These are phyloP conservation scores for Pseudococcus longispinus DNA, from an alignment of 2,888 invertebrate genomes.

Conservation along the genomic window DNA sequence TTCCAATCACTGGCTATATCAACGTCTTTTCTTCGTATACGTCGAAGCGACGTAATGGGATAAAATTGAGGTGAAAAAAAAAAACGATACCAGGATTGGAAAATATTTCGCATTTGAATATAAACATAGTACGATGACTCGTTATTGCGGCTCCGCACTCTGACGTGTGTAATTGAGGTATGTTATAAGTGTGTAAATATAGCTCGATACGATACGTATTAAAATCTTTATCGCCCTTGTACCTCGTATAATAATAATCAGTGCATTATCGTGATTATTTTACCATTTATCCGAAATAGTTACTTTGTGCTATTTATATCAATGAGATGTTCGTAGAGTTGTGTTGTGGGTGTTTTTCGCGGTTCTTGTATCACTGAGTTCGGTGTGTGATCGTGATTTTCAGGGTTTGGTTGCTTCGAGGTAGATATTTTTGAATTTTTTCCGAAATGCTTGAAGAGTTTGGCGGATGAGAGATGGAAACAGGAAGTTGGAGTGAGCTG, in stretches of 20 bases:
- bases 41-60: neutral
- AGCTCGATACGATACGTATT: neutral
- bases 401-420: neutral
- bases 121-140: neutral
- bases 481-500: neutral
- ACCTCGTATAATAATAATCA: neutral
- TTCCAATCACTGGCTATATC: neutral
- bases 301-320: constrained; percentile 28
- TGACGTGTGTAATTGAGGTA: neutral
- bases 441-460: neutral
- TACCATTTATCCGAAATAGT: constrained; percentile 17
- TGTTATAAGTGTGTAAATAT: neutral
- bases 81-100: neutral
- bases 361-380: neutral
- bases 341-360: neutral
- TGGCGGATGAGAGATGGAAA: neutral
- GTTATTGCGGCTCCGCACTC: neutral
- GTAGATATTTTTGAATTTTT: neutral
- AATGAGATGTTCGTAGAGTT: neutral
- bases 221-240: neutral
- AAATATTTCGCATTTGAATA: neutral
- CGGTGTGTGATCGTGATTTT: neutral
- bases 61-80: neutral
- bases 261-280: constrained; percentile 15
- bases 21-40: neutral